Percentiles rank a stretch among this genome's conserved stretches.
phyloP scores from a whole-genome alignment of 2,888 invertebrate genomes.

The Agrotis exclamationis region DNA sequence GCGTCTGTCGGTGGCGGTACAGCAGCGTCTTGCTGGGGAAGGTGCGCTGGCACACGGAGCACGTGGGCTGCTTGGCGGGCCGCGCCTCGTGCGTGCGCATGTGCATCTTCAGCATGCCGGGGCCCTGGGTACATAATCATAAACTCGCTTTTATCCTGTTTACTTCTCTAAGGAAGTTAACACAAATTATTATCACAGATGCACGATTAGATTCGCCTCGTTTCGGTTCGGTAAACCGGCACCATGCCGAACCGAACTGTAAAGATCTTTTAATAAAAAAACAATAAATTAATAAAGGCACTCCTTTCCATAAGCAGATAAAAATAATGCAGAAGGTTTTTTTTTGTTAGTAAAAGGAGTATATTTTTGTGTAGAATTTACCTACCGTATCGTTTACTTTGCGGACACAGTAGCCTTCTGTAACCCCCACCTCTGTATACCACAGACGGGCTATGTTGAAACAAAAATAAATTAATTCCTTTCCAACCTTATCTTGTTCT shows the following conservation, averaged over 20 bases:
- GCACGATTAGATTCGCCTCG: no score
- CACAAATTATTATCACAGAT: no score
- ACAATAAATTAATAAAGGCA: no score
- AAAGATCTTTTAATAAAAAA: no score
- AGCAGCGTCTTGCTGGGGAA: constrained; percentile 92
- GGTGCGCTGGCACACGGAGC: constrained; percentile 91
- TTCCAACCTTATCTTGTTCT: constrained; percentile 15
- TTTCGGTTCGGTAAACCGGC: no score
- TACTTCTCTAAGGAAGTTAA: neutral
- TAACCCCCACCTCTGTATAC: neutral
- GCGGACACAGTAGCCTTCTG: no score
- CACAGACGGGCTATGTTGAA: neutral
- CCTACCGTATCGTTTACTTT: neutral
- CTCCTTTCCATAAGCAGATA: no score
- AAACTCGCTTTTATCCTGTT: neutral
- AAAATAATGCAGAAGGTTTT: no score
- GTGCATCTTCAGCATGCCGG: constrained; percentile 93
- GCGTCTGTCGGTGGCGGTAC: constrained; percentile 92
- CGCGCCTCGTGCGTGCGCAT: constrained; percentile 92
- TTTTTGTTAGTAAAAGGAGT: no score
- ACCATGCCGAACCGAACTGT: no score
- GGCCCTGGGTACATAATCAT: constrained; percentile 82
- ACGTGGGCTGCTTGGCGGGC: constrained; percentile 91
- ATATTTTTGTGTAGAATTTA: no score
- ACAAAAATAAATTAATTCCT: neutral